Percentiles rank a stretch among this genome's conserved stretches.
Evolutionary conservation across 64 coral and sea anemone genomes (phyloP).

Genomic region (Porites lutea): DNA sequence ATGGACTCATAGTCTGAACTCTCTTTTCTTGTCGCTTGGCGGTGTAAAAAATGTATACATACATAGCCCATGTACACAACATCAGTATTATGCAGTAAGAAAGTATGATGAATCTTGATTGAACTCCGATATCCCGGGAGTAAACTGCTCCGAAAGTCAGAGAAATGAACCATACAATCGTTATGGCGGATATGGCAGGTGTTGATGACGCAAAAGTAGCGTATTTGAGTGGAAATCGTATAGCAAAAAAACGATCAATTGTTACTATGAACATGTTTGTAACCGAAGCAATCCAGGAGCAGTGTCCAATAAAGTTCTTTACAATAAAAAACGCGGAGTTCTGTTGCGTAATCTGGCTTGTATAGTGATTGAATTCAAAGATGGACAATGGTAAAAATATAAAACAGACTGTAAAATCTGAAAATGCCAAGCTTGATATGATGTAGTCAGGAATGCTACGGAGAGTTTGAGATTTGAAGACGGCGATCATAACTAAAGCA

Average conservation of each 20-base stretch:
- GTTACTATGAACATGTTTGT: constrained; percentile 39
- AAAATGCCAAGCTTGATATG: constrained; percentile 7
- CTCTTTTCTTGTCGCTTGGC: constrained; percentile 39
- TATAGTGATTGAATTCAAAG: neutral
- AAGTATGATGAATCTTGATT: neutral
- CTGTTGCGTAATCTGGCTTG: neutral
- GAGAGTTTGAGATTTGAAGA: neutral
- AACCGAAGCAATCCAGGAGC: neutral
- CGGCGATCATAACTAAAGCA: neutral
- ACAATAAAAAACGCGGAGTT: neutral
- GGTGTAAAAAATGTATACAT: neutral
- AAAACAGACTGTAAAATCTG: neutral
- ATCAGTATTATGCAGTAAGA: neutral
- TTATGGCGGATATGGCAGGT: neutral
- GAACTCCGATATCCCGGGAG: neutral
- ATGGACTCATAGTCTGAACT: neutral
- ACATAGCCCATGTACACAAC: neutral
- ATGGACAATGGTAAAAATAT: neutral
- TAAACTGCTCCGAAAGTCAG: neutral
- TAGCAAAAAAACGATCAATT: constrained; percentile 10
- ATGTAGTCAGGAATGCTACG: constrained; percentile 7
- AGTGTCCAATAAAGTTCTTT: neutral
- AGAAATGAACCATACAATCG: constrained; percentile 11
- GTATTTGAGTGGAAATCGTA: constrained; percentile 26
- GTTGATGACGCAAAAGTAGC: neutral